Conservation (phyloP, 2,113 vertebrate genomes). For the Corapipo altera region DNA sequence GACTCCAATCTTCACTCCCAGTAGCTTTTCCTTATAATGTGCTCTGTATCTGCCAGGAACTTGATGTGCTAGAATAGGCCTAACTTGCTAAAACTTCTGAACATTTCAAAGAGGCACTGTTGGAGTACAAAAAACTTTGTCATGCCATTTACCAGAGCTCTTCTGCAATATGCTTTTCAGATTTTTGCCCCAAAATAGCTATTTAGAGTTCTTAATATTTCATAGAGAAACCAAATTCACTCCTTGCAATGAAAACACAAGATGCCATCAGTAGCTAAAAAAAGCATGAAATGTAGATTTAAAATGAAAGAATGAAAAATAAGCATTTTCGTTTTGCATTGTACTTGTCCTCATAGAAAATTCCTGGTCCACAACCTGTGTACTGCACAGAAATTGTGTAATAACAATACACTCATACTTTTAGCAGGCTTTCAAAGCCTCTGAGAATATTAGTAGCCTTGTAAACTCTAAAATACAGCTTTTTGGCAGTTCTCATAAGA, state of each 20-base stretch:
- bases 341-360: background rate
- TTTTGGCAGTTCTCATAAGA: background rate
- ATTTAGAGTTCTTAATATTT: background rate
- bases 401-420: background rate
- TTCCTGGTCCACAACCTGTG: background rate
- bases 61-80: background rate
- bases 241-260: background rate
- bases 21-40: background rate
- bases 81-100: background rate
- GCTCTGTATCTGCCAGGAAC: background rate
- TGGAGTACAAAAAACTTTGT: background rate
- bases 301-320: background rate
- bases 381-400: background rate
- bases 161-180: background rate
- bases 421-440: background rate
- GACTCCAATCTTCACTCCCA: background rate
- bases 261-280: background rate
- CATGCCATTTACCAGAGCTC: background rate
- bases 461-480: background rate
- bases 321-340: background rate
- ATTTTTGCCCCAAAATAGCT: background rate
- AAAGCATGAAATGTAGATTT: background rate
- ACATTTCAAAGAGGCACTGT: background rate
- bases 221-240: background rate
- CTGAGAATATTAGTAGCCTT: background rate